These are phyloP conservation scores for Lacerta agilis DNA, from an alignment of 2,797 vertebrate genomes.

Conservation along the genomic window DNA sequence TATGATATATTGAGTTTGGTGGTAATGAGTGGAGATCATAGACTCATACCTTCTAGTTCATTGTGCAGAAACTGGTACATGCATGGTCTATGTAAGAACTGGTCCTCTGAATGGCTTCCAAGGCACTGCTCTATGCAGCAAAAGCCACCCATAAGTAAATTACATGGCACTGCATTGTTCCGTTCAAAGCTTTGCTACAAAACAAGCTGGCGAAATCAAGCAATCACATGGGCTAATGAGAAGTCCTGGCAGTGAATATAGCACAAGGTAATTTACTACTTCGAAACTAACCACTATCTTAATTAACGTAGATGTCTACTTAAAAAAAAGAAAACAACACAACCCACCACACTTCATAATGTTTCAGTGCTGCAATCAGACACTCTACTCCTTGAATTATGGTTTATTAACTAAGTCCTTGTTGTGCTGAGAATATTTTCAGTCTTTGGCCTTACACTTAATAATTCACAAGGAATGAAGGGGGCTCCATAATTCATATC, in stretches of 20 bases:
- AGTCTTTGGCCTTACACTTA: constrained; percentile 68
- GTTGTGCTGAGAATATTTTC: constrained; percentile 59
- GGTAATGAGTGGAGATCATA: background rate
- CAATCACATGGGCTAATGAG: constrained; percentile 1
- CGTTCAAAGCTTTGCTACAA: background rate
- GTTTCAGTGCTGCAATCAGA: constrained; percentile 45
- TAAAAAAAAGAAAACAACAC: constrained; percentile 28
- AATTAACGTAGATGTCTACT: constrained; percentile 39
- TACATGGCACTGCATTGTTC: fast-evolving
- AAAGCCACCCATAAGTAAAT: background rate
- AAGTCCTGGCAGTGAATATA: background rate
- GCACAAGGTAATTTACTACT: constrained; percentile 9
- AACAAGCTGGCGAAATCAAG: constrained; percentile 18
- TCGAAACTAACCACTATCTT: constrained; percentile 29
- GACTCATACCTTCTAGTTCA: background rate
- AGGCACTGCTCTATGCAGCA: fast-evolving
- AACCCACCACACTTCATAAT: constrained; percentile 33
- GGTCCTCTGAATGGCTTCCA: background rate
- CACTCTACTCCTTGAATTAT: constrained; percentile 61
- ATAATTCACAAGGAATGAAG: constrained; percentile 72
- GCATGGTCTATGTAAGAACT: background rate
- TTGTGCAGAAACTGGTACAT: background rate
- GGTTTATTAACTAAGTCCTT: constrained; percentile 71
- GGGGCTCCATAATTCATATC: constrained; percentile 66
- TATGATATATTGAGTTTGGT: too few relatives aligned